A percentile compares a stretch with the other conserved stretches of the same genome.
Conservation (phyloP, 2,797 vertebrate species). For the Lepidocolaptes lacrymiger region DNA sequence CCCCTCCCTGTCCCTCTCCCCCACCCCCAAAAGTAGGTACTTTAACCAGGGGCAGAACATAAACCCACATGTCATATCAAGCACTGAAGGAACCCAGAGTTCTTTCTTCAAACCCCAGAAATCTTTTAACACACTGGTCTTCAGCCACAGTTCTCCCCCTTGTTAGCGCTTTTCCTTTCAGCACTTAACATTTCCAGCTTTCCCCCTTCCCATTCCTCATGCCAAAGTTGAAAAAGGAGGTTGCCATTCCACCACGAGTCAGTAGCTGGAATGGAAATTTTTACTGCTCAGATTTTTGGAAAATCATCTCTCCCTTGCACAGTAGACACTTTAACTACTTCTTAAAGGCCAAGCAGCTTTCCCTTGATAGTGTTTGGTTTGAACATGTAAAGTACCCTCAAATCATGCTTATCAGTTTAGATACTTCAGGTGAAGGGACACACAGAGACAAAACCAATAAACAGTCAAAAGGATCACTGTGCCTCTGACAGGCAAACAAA, state of each 20-base stretch:
- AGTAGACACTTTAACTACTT: not conserved
- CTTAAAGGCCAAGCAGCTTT: not conserved
- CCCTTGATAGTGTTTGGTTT: not conserved
- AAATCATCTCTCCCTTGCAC: not conserved
- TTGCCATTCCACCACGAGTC: not conserved
- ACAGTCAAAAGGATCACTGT: not conserved
- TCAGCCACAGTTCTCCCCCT: not conserved
- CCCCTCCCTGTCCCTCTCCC: not conserved
- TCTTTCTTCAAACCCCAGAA: not conserved
- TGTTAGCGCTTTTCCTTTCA: not conserved
- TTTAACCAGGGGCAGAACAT: not conserved
- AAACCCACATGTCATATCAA: not conserved
- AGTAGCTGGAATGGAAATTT: not conserved
- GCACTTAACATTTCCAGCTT: not conserved
- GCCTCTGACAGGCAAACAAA: not conserved
- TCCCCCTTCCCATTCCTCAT: not conserved
- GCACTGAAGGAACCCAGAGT: not conserved
- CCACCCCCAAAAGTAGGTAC: accelerated
- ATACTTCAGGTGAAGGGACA: not conserved
- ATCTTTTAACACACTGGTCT: not conserved
- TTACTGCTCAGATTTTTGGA: not conserved
- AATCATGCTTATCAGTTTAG: not conserved
- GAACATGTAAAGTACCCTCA: not conserved
- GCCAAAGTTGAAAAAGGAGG: not conserved
- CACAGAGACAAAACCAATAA: not conserved